phyloP scores from a whole-genome alignment of 2,888 invertebrate genomes.

The Netelia fuscicornis region DNA sequence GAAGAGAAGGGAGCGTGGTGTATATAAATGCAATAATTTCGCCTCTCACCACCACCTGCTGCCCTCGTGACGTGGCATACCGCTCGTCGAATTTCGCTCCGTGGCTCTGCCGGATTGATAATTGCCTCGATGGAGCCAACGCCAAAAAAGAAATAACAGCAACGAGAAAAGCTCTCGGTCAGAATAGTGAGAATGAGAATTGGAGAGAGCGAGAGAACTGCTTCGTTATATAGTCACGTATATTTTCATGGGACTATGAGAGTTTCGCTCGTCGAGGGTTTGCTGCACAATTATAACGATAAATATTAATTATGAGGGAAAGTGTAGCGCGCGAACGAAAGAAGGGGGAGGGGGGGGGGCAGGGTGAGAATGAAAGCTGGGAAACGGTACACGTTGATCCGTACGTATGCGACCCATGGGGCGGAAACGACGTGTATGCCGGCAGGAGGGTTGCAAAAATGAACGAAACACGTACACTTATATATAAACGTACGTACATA shows the following conservation, averaged over 20 bases:
- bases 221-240: constrained; percentile 40
- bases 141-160: constrained; percentile 18
- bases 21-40: constrained; percentile 61
- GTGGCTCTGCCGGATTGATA: constrained; percentile 50
- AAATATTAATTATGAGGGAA: constrained; percentile 67
- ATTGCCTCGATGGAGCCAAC: constrained; percentile 47
- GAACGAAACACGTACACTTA: constrained; percentile 19
- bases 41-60: constrained; percentile 60
- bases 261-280: constrained; percentile 44
- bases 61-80: constrained; percentile 46
- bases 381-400: constrained; percentile 59
- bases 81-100: constrained; percentile 25
- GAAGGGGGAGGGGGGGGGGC: constrained; percentile 30
- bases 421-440: constrained; percentile 9
- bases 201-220: background rate
- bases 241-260: constrained; percentile 37
- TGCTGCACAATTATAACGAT: constrained; percentile 61
- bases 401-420: constrained; percentile 59
- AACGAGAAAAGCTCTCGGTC: constrained; percentile 26
- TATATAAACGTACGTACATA: constrained; percentile 4
- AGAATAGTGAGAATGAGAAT: background rate
- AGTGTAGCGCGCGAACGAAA: constrained; percentile 14
- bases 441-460: background rate
- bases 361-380: background rate
- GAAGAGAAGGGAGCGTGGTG: constrained; percentile 29